These are phyloP conservation scores for Cyclophora punctaria DNA, from an alignment of 2,888 invertebrate species.

Conservation along the genomic window DNA sequence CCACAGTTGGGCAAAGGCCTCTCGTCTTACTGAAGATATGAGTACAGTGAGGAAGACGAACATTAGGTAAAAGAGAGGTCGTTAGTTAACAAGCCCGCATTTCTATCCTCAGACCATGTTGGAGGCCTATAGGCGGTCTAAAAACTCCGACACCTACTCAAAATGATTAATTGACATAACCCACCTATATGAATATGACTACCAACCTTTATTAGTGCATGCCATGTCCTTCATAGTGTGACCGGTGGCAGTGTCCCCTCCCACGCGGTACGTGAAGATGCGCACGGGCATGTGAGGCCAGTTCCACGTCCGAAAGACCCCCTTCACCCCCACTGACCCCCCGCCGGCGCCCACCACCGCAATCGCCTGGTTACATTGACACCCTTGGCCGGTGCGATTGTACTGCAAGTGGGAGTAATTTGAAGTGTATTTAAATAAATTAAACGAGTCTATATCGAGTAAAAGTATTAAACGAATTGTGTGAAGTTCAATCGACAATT, in stretches of 20 bases:
- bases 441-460: no score
- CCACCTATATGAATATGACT: neutral
- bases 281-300: conserved; percentile 95
- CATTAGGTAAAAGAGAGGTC: no score
- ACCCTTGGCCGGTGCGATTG: conserved; percentile 88
- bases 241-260: conserved; percentile 91
- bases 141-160: neutral
- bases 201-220: conserved; percentile 94
- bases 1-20: no score
- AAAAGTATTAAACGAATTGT: no score
- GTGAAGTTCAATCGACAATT: no score
- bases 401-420: conserved; percentile 66
- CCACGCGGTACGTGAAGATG: conserved; percentile 96
- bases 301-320: conserved; percentile 85
- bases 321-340: conserved; percentile 81
- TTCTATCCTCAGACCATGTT: neutral
- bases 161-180: neutral
- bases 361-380: conserved; percentile 98
- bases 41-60: no score
- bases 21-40: no score
- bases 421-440: no score
- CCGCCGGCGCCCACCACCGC: conserved; percentile 98
- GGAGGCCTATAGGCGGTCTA: no score
- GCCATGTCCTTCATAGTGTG: conserved; percentile 95
- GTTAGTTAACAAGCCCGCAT: no score